Evolutionary conservation across 2,113 vertebrate genomes (phyloP).

Genomic region (Ceyx melanurus): DNA sequence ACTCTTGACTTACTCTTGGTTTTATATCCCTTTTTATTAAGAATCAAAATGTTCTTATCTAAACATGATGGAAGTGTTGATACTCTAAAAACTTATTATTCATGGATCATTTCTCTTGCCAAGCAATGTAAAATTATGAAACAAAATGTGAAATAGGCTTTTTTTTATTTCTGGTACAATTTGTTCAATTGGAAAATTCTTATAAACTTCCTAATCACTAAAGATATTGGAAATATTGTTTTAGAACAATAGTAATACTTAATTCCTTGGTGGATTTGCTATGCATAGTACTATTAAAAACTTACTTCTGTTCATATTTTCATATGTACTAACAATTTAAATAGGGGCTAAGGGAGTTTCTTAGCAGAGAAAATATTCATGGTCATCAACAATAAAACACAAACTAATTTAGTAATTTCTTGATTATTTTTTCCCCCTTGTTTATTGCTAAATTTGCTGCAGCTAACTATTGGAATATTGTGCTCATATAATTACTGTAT

Average conservation of each 20-base stretch:
- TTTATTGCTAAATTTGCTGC: not conserved
- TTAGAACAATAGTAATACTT: not conserved
- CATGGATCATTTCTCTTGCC: not conserved
- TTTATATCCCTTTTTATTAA: not conserved
- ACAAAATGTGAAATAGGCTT: not conserved
- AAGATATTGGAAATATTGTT: not conserved
- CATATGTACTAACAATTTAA: not conserved
- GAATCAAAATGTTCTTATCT: not conserved
- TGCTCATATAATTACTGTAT: not conserved
- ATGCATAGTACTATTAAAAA: not conserved
- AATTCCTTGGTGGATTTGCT: not conserved
- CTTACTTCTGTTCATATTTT: not conserved
- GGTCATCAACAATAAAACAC: not conserved
- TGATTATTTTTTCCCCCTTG: not conserved
- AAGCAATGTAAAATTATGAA: not conserved
- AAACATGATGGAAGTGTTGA: not conserved
- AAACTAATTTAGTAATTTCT: not conserved
- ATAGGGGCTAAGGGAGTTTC: not conserved
- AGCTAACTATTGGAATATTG: not conserved
- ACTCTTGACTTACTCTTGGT: not conserved
- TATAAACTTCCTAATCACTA: not conserved
- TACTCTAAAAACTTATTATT: not conserved
- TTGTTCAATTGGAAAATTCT: not conserved
- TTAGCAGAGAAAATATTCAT: not conserved
- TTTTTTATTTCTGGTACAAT: not conserved